These are phyloP conservation scores for Lacanobia oleracea DNA, from an alignment of 2,888 invertebrate species.

Conservation along the genomic window DNA sequence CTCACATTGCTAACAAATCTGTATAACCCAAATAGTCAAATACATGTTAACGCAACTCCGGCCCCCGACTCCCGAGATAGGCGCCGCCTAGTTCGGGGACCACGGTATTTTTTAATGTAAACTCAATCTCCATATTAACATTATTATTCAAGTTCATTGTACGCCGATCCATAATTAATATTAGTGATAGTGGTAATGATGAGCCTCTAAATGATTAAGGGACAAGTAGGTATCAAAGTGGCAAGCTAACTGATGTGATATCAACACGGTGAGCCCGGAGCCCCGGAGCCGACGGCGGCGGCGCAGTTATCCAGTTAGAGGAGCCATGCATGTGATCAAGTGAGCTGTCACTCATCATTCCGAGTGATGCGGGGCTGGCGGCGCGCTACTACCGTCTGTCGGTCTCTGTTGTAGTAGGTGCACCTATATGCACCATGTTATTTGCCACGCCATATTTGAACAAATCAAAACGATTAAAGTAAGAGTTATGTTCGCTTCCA, in stretches of 20 bases:
- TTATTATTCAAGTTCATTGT: too few relatives aligned
- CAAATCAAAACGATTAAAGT: neutral
- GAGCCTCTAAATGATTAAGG: too few relatives aligned
- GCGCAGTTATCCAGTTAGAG: slow-evolving; percentile 1
- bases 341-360: slow-evolving; percentile 17
- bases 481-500: too few relatives aligned
- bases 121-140: too few relatives aligned
- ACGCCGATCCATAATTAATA: too few relatives aligned
- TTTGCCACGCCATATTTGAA: neutral
- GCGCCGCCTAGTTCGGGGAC: too few relatives aligned
- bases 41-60: too few relatives aligned
- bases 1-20: too few relatives aligned
- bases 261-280: neutral
- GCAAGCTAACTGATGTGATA: neutral
- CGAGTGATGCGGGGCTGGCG: neutral
- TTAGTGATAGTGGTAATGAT: too few relatives aligned
- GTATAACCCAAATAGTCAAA: too few relatives aligned
- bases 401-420: neutral
- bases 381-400: neutral
- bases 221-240: neutral
- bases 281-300: neutral
- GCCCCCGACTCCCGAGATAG: too few relatives aligned
- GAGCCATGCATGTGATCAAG: slow-evolving; percentile 15
- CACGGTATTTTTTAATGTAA: too few relatives aligned
- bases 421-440: neutral